These are phyloP conservation scores for Pangasius djambal DNA, from an alignment of 2,797 vertebrate species.

Conservation along the genomic window DNA sequence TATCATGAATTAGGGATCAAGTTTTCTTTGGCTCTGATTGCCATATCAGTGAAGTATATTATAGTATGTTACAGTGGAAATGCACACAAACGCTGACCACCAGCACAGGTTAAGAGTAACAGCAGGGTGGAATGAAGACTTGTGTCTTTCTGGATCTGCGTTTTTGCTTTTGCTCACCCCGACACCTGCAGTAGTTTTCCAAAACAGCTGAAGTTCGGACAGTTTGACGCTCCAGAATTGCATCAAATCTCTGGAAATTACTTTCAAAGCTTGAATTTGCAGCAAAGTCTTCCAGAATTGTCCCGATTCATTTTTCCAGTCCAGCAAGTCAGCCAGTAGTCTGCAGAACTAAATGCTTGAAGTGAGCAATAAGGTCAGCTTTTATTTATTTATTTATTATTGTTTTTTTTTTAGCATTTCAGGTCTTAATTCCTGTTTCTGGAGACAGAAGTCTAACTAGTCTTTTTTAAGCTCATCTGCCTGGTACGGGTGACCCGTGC, in stretches of 20 bases:
- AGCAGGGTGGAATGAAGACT: not conserved
- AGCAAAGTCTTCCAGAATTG: not conserved
- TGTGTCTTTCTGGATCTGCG: not conserved
- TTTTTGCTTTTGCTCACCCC: not conserved
- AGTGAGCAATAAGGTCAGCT: not conserved
- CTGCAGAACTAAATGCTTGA: not conserved
- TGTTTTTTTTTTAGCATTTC: not conserved
- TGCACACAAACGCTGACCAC: not conserved
- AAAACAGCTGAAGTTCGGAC: not conserved
- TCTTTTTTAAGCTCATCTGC: slow-evolving; percentile 81
- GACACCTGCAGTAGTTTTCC: not conserved
- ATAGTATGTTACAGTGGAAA: not conserved
- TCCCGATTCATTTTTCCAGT: not conserved
- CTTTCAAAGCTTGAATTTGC: not conserved
- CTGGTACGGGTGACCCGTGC: slow-evolving; percentile 64
- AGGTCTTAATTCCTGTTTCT: not conserved
- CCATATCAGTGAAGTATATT: not conserved
- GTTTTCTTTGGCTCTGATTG: slow-evolving; percentile 8
- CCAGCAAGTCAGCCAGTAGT: not conserved
- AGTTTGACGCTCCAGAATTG: not conserved
- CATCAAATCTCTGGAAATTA: not conserved
- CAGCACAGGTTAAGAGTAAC: not conserved
- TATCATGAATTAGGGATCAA: not conserved
- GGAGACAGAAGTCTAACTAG: slow-evolving; percentile 59
- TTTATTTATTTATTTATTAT: not conserved